Evolutionary conservation across 2,888 invertebrate species (phyloP).

Genomic region (Lamellibrachia satsuma): DNA sequence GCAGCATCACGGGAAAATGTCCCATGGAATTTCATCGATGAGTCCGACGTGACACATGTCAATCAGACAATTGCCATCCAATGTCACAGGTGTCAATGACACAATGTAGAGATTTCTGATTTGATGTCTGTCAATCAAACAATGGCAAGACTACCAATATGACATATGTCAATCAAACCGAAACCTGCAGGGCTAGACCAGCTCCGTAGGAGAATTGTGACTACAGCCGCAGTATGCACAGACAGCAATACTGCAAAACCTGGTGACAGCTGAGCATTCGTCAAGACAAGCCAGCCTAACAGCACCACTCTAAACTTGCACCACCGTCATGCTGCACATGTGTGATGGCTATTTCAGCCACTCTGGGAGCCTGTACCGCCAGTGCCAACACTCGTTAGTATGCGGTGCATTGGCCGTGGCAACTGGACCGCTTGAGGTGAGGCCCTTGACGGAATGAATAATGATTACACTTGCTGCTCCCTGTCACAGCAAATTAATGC

Average conservation of each 20-base stretch:
- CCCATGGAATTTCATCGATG: background rate
- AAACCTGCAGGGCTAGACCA: background rate
- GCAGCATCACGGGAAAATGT: background rate
- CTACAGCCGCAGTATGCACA: background rate
- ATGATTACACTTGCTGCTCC: background rate
- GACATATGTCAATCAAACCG: background rate
- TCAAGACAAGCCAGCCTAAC: background rate
- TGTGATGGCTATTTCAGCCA: background rate
- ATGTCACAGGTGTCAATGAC: background rate
- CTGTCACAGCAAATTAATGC: background rate
- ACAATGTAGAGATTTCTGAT: background rate
- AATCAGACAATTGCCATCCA: background rate
- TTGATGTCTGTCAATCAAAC: background rate
- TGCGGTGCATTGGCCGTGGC: background rate
- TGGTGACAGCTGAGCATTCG: background rate
- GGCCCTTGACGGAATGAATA: background rate
- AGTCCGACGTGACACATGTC: background rate
- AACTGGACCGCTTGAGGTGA: background rate
- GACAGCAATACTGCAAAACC: background rate
- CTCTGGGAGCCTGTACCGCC: background rate
- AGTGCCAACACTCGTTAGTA: background rate
- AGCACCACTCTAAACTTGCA: background rate
- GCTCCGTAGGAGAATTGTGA: background rate
- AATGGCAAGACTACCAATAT: no score
- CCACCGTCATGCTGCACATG: background rate